Evolutionary conservation across 2,113 vertebrate species (phyloP), one percentile per base, ranked within the genome.

Genomic region (Urocolius indicus): DNA sequence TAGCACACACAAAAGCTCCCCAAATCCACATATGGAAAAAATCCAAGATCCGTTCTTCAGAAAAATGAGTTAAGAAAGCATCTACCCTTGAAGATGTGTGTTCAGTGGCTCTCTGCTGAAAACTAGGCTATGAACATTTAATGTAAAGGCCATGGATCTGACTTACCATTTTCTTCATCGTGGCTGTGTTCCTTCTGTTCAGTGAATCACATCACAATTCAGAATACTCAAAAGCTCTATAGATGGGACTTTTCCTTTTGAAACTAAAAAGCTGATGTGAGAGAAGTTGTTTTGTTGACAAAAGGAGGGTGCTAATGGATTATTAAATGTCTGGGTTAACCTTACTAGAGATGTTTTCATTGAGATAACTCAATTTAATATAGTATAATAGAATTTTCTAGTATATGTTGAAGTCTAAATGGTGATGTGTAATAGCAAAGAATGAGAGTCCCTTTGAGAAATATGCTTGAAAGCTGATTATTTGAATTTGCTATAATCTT

Each of bases 321-420:
- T 94, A 94, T 97, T 94, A 97, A 97, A 91, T 95, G 84, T 46
- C 80, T 84, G 66, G 77, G 46, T 93, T 94, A 95, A 94, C 93
- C 91, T 89, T 83, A 27, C 55, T n/a, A 46, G 90, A 88, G 82
- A 92, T 91, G 84, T 96, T 96, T 97, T 91, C 89, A 91, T 95
- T 96, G 86, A 52, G 72, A 89, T 95, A 96, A 96, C 55, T 95
- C 80, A 71, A 96, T 97, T 94, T 93, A 68, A 87, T 88, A 32
- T 4, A 67, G 23, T 21, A 9, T 86, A 95, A 97, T 93, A 85
- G 77, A 95, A 97, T 96, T 95, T 95, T 78, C 82, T 73, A 51
- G 45, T 77, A 54, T 81, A 85, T 79, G 79, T 81, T 95, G 41
- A 95, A 92, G 87, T 86, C 87, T 84, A 93, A 81, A 82, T 41